Evolutionary conservation across 2,888 invertebrate species (phyloP).

Genomic region (Epinotia nisella): DNA sequence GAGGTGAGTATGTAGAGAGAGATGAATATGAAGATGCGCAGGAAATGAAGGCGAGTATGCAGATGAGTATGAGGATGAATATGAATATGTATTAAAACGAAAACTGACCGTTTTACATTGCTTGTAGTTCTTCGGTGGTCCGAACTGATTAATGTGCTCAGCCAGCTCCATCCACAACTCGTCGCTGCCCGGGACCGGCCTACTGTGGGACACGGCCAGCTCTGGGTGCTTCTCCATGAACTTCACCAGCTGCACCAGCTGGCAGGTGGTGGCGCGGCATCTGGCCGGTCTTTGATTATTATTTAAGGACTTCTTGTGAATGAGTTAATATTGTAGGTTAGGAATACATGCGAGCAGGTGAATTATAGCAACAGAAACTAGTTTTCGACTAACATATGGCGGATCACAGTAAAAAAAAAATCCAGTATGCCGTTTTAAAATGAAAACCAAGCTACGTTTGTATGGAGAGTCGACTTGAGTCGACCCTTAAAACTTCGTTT

Average conservation of each 20-base stretch:
- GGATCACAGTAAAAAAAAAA: no score
- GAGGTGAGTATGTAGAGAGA: neutral
- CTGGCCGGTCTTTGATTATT: neutral
- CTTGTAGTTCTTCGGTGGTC: slow-evolving; percentile 33
- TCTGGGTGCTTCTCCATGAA: slow-evolving; percentile 40
- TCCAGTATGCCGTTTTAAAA: no score
- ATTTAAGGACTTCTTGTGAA: neutral
- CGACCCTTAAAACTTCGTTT: no score
- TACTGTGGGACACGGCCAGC: slow-evolving; percentile 21
- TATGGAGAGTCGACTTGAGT: no score
- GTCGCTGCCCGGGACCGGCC: slow-evolving; percentile 28
- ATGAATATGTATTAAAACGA: neutral
- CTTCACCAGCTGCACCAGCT: slow-evolving; percentile 38
- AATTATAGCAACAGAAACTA: no score
- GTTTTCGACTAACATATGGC: no score
- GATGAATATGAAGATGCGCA: no score
- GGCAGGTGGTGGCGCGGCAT: slow-evolving; percentile 40
- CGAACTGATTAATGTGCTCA: slow-evolving; percentile 38
- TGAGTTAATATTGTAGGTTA: no score
- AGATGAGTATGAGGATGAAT: neutral
- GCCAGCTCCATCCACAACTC: slow-evolving; percentile 32
- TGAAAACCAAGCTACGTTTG: no score
- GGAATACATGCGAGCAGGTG: no score
- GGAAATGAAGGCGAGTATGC: no score
- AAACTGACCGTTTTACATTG: slow-evolving; percentile 30